phyloP scores from a whole-genome alignment of 2,113 vertebrate species.

The Odontesthes bonariensis region DNA sequence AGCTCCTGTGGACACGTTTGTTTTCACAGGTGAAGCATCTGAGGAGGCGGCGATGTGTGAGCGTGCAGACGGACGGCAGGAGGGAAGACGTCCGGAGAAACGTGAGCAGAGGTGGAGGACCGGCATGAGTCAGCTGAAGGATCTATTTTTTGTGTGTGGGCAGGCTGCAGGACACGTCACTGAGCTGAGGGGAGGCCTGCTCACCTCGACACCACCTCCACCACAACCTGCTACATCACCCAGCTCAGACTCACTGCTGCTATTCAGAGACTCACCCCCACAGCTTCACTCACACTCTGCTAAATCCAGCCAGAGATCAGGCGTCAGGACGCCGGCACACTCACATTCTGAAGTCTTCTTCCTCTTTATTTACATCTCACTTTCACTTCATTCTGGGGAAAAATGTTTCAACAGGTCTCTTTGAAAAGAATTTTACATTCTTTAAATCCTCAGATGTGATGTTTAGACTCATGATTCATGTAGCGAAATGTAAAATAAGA shows the following conservation, averaged over 20 bases:
- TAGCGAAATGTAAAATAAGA: too few relatives aligned
- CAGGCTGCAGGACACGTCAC: slow-evolving; percentile 59
- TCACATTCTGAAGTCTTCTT: too few relatives aligned
- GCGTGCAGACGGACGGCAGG: slow-evolving; percentile 25
- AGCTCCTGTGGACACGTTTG: not conserved
- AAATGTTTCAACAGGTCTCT: too few relatives aligned
- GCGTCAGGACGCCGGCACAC: too few relatives aligned
- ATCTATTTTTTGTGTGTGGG: slow-evolving; percentile 65
- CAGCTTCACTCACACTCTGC: slow-evolving; percentile 30
- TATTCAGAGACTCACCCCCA: slow-evolving; percentile 58
- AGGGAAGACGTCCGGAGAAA: slow-evolving; percentile 44
- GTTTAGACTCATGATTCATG: too few relatives aligned
- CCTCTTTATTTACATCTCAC: too few relatives aligned
- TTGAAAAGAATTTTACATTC: too few relatives aligned
- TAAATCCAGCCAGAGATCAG: slow-evolving; percentile 36
- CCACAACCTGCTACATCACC: slow-evolving; percentile 53
- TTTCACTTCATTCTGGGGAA: too few relatives aligned
- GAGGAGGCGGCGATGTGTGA: slow-evolving; percentile 22
- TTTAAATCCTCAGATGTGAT: too few relatives aligned
- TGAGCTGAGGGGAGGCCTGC: slow-evolving; percentile 45
- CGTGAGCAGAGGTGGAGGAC: slow-evolving; percentile 50
- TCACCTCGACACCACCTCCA: slow-evolving; percentile 68
- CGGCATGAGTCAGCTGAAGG: slow-evolving; percentile 54
- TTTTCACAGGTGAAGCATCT: not conserved
- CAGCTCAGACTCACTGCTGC: slow-evolving; percentile 52